phyloP scores from a whole-genome alignment of 2,888 invertebrate species.

The Eupithecia exiguata region DNA sequence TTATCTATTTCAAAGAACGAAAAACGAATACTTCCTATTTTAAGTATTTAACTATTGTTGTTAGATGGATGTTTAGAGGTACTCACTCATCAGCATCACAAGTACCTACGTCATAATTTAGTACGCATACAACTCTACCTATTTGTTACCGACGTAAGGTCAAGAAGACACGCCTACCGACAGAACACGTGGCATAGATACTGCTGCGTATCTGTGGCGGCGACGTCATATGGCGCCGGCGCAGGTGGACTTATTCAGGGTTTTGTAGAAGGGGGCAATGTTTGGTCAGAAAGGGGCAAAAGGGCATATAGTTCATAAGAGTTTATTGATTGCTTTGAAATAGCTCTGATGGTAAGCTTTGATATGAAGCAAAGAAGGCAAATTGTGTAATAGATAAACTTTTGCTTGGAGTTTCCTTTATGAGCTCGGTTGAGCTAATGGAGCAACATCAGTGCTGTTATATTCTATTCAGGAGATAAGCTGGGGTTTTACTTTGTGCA shows the following conservation, averaged over 20 bases:
- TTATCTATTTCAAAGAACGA: not conserved
- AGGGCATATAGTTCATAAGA: not conserved
- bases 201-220: not conserved
- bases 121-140: not conserved
- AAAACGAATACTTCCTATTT: not conserved
- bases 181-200: conserved; percentile 11
- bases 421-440: not conserved
- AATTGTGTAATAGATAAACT: not conserved
- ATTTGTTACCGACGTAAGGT: conserved; percentile 3
- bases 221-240: conserved; percentile 25
- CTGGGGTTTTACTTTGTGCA: not conserved
- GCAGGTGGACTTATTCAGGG: conserved; percentile 7
- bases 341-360: not conserved
- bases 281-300: not conserved
- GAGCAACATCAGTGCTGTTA: not conserved
- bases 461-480: not conserved
- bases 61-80: not conserved
- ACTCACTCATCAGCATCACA: not conserved
- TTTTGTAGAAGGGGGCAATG: not conserved
- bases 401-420: not conserved
- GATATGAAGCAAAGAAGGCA: not conserved
- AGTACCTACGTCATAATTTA: not conserved
- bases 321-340: not conserved
- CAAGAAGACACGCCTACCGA: conserved; percentile 6
- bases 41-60: not conserved